Conservation (phyloP, 2,888 invertebrate genomes). For the Endomychus coccineus region DNA sequence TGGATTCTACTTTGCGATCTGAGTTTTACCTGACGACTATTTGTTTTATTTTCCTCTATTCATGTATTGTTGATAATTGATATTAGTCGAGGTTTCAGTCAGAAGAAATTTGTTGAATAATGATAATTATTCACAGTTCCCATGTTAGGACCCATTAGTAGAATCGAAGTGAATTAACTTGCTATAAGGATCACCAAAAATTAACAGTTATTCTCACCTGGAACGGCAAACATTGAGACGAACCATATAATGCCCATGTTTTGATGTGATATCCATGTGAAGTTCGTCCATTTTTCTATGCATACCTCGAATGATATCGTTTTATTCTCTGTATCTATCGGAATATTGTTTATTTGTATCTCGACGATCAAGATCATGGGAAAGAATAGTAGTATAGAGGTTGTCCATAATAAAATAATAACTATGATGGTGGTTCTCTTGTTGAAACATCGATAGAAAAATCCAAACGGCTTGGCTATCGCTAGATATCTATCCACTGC, state of each 20-base stretch:
- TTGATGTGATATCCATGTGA: slow-evolving; percentile 48
- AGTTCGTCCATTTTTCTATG: slow-evolving; percentile 54
- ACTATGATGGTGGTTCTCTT: slow-evolving; percentile 57
- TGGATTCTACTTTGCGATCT: too few species aligned
- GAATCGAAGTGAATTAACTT: too few species aligned
- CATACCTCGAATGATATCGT: slow-evolving; percentile 40
- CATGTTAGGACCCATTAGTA: too few species aligned
- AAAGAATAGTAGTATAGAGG: slow-evolving; percentile 59
- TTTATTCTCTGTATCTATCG: slow-evolving; percentile 13
- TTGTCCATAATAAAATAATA: slow-evolving; percentile 58
- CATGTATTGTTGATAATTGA: too few species aligned
- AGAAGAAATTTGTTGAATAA: too few species aligned
- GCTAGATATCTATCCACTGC: slow-evolving; percentile 69
- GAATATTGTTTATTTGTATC: slow-evolving; percentile 10
- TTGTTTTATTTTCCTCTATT: too few species aligned
- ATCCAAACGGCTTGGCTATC: slow-evolving; percentile 65
- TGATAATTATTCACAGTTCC: too few species aligned
- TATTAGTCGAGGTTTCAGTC: too few species aligned
- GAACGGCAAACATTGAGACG: slow-evolving; percentile 66
- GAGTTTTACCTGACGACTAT: too few species aligned
- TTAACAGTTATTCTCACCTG: slow-evolving; percentile 51
- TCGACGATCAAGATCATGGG: slow-evolving; percentile 51
- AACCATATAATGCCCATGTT: slow-evolving; percentile 64
- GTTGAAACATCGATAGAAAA: slow-evolving; percentile 63
- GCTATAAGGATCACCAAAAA: too few species aligned